phyloP scores from a whole-genome alignment of 2,113 vertebrate species.

The Halichoeres trimaculatus region DNA sequence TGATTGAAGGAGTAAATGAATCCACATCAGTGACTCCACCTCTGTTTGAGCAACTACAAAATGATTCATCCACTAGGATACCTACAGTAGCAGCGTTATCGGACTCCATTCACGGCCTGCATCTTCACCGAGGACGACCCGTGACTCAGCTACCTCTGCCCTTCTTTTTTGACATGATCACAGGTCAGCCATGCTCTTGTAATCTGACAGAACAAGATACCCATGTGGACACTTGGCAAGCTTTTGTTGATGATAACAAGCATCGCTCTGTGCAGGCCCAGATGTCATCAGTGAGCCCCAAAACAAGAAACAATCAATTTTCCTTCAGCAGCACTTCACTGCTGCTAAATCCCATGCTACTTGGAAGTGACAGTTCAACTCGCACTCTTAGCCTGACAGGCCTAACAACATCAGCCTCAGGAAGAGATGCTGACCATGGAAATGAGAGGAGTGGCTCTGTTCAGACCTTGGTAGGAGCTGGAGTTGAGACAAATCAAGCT shows the following conservation, averaged over 20 bases:
- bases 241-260: slow-evolving; percentile 59
- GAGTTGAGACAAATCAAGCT: slow-evolving; percentile 34
- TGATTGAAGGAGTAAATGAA: slow-evolving; percentile 10
- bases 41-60: slow-evolving; percentile 22
- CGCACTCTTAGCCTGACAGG: slow-evolving; percentile 14
- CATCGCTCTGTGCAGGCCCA: slow-evolving; percentile 39
- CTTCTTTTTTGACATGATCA: slow-evolving; percentile 47
- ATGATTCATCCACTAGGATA: slow-evolving; percentile 47
- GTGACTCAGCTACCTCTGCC: slow-evolving; percentile 33
- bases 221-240: slow-evolving; percentile 44
- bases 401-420: slow-evolving; percentile 38
- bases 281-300: slow-evolving; percentile 49
- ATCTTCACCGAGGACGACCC: slow-evolving; percentile 37
- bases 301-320: slow-evolving; percentile 55
- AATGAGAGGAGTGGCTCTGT: background rate
- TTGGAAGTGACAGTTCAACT: slow-evolving; percentile 58
- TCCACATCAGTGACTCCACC: slow-evolving; percentile 11
- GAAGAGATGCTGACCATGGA: slow-evolving; percentile 22
- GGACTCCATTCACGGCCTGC: slow-evolving; percentile 28
- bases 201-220: slow-evolving; percentile 44
- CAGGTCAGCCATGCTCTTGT: slow-evolving; percentile 53
- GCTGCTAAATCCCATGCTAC: slow-evolving; percentile 25
- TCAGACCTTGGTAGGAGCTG: slow-evolving; percentile 22
- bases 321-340: slow-evolving; percentile 42
- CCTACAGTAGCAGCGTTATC: slow-evolving; percentile 31